Base-by-base conservation (phyloP, 2,888 invertebrate genomes). In the Habroteleia sp. region DNA sequence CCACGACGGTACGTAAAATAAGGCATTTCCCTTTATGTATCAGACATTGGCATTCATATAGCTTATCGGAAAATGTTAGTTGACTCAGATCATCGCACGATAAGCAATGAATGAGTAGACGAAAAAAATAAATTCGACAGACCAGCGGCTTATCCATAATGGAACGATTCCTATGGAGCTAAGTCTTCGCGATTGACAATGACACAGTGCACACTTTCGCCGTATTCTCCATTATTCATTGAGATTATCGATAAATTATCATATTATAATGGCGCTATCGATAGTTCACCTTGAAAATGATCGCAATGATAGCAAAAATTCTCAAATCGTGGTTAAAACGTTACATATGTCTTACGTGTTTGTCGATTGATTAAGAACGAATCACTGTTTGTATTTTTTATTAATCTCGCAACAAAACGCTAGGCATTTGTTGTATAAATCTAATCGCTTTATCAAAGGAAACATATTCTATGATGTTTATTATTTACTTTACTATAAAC, bases 181-280 rank as follows among this genome's bases (percentile, higher is more conserved):
- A 81, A 81, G 76, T 74, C 71, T 79, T 77, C 75, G 65, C 76
- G 81, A 83, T 83, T 82, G 86, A 86, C 85, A 85, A 84, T 85
- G 85, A 84, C 82, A 82, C 78, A 81, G 80, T 82, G 81, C 82
- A 79, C 79, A 82, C 79, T 71, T 77, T 60, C 73, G 44, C 56
- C 68, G 73, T 66, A 52, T 76, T 66, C 68, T 85, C 79, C 84
- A 86, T 87, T 86, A 85, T 87, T 87, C 85, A 86, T 83, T 76
- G 69, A 80, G 79, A 84, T 86, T 84, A 85, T 84, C 86, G 80
- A 82, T 80, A 78, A 82, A 86, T 86, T 86, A 86, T 84, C 84
- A 85, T 84, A 86, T 82, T 81, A 79, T 83, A 84, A 86, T 82
- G 82, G 83, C 82, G 80, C 79, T 80, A 75, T 74, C 81, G 79